These are phyloP conservation scores for Embidobia sp. DNA, from an alignment of 2,888 invertebrate genomes.

Conservation along the genomic window DNA sequence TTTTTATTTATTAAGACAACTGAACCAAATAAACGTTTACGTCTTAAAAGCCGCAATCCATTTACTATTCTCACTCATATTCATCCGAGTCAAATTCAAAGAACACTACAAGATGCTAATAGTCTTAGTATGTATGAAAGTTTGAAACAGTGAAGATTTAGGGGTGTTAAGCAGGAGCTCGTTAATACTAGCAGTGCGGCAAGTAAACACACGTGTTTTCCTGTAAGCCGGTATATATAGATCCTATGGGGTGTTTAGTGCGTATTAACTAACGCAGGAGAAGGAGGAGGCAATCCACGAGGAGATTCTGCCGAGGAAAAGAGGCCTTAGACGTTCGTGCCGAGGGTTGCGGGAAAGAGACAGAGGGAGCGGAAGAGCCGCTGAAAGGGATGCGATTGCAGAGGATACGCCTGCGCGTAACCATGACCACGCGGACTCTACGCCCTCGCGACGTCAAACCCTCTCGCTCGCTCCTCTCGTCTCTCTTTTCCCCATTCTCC, in stretches of 20 bases:
- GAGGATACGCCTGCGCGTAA: slow-evolving; percentile 80
- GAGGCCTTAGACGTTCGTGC: slow-evolving; percentile 38
- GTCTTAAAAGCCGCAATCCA: not conserved
- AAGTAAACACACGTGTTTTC: slow-evolving; percentile 75
- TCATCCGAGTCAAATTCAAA: slow-evolving; percentile 28
- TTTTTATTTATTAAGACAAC: too few relatives aligned
- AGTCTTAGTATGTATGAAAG: slow-evolving; percentile 55
- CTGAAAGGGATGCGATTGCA: slow-evolving; percentile 74
- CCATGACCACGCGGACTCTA: slow-evolving; percentile 80
- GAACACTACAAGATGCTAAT: slow-evolving; percentile 58
- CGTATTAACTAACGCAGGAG: slow-evolving; percentile 75
- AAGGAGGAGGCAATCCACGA: slow-evolving; percentile 72
- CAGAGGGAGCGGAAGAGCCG: slow-evolving; percentile 62
- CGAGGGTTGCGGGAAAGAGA: slow-evolving; percentile 50
- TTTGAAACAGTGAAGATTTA: slow-evolving; percentile 58
- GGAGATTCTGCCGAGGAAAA: slow-evolving; percentile 46
- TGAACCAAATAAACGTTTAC: too few relatives aligned
- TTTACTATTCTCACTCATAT: slow-evolving; percentile 9
- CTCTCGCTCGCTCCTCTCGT: slow-evolving; percentile 10
- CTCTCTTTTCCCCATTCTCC: slow-evolving; percentile 37
- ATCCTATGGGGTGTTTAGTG: slow-evolving; percentile 80
- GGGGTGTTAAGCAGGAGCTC: slow-evolving; percentile 55
- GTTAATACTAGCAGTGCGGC: slow-evolving; percentile 66
- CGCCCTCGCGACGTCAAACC: slow-evolving; percentile 74
- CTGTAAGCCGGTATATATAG: slow-evolving; percentile 71